Base-by-base conservation (phyloP, 2,888 invertebrate genomes). In the Rhopalosiphum nymphaeae region DNA sequence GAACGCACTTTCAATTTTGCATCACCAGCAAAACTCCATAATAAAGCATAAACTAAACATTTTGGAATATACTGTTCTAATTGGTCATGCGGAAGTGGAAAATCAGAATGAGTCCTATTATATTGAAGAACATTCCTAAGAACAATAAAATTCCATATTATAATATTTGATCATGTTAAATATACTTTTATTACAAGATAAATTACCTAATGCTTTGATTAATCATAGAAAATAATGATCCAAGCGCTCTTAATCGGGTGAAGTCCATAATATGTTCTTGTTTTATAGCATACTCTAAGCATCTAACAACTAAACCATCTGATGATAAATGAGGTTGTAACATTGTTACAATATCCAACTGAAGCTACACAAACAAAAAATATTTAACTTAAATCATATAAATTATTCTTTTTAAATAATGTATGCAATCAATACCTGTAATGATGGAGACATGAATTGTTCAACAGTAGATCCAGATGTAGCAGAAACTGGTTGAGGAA, bases 231-330 rank as follows among this genome's bases (percentile, higher is more conserved):
- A 99, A 99, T 94, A 99, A 96, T 0, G 99, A 99, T 93, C 98
- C 98, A 3, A 99, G 97, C 3, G 99, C 99, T 94, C 99, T 97
- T 95, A 99, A 97, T n/a, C 99, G 97, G 0, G 99, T 99, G 96
- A 99, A 99, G 96, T 99, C 99, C 99, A 99, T 99, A 91, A 99
- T 98, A 96, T 99, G 99, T 95, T 99, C 99, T 95, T 98, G 98
- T 56, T 97, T 97, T 96, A 97, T 97, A 1, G 99, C 98, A 95
- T 98, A 99, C 95, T 99, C 99, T 95, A 99, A 96, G 95, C 98
- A 98, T 95, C 98, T 97, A 85, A 98, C 98, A 10, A 99, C 99
- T 87, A 99, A 97, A 46, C 99, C 99, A 96, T 99, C 99, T 3
- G 98, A 97, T 36, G 98, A 97, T 96, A 99, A 98, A 96, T 97